Conservation (phyloP, 2,113 vertebrate species). For the Paradoxurus hermaphroditus region DNA sequence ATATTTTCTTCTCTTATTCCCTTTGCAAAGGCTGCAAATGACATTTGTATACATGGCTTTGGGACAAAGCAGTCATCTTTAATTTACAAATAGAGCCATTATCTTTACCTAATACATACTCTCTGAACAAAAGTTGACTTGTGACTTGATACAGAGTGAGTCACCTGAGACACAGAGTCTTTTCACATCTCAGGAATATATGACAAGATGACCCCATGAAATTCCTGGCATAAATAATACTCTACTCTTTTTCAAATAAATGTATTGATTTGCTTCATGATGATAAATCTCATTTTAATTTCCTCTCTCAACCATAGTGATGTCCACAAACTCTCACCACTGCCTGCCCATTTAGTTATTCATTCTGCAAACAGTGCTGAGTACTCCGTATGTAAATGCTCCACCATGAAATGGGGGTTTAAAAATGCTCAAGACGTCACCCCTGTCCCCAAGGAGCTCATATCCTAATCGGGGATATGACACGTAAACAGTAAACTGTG, state of each 20-base stretch:
- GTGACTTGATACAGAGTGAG: neutral
- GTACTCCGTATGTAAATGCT: neutral
- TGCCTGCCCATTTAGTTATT: neutral
- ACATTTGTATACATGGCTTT: neutral
- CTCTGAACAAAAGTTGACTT: neutral
- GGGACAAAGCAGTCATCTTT: conserved; percentile 16
- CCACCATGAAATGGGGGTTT: neutral
- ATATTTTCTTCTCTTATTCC: neutral
- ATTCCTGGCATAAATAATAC: neutral
- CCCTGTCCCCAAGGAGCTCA: neutral
- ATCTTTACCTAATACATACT: neutral
- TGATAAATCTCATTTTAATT: conserved; percentile 8
- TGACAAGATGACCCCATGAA: neutral
- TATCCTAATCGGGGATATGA: neutral
- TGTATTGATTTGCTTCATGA: neutral
- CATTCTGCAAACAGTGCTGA: neutral
- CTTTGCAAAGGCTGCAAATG: neutral
- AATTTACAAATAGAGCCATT: neutral
- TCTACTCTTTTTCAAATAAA: neutral
- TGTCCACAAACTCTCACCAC: neutral
- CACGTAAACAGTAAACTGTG: neutral
- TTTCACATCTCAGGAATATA: neutral
- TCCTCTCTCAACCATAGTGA: neutral
- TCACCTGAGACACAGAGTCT: neutral
- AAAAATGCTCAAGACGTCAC: neutral